These are phyloP conservation scores for Frankliniella fusca DNA, from an alignment of 2,888 invertebrate genomes.

Conservation along the genomic window DNA sequence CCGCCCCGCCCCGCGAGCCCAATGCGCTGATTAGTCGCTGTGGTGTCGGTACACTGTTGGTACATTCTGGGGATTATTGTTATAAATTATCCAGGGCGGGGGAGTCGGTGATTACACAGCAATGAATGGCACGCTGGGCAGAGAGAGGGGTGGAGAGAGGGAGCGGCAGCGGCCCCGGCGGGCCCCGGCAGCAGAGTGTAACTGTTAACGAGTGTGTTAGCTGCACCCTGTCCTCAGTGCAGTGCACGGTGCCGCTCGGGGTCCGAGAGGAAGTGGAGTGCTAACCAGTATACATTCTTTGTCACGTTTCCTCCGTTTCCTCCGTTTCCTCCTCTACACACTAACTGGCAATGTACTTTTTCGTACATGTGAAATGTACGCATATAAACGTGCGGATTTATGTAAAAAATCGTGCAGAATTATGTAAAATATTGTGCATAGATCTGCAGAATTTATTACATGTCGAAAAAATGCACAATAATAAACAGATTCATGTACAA, in stretches of 20 bases:
- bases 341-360: no score
- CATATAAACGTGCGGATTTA: no score
- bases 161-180: no score
- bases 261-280: neutral
- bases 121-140: neutral
- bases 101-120: neutral
- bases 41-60: neutral
- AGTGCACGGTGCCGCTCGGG: neutral
- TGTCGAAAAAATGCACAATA: no score
- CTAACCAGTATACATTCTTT: no score
- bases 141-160: neutral
- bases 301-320: no score
- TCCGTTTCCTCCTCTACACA: no score
- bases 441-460: no score
- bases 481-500: no score
- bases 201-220: neutral
- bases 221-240: neutral
- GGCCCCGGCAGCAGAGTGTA: neutral
- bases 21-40: conserved; percentile 7
- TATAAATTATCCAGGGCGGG: neutral
- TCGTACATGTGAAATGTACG: no score
- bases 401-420: no score
- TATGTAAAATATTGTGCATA: no score
- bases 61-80: neutral
- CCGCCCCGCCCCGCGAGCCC: neutral